phyloP scores from a whole-genome alignment of 1,140 invertebrate species.

The Caligus rogercresseyi region DNA sequence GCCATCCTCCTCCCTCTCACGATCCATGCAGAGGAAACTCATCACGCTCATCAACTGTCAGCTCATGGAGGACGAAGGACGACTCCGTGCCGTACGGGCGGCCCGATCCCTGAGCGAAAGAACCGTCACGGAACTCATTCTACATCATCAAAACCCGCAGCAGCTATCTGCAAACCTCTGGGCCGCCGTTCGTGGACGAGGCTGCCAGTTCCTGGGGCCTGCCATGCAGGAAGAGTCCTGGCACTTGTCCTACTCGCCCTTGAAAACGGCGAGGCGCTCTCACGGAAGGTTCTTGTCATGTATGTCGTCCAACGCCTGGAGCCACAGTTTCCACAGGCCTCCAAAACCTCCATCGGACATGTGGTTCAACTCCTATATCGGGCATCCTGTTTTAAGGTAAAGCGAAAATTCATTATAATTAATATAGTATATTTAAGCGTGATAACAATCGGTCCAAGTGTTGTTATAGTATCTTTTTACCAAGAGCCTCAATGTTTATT shows the following conservation, averaged over 20 bases:
- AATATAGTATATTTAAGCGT: no score
- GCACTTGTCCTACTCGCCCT: conserved; percentile 80
- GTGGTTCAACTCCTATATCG: conserved; percentile 93
- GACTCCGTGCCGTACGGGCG: conserved; percentile 54
- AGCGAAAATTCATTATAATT: conserved; percentile 11
- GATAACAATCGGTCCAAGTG: no score
- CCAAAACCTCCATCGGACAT: conserved; percentile 45
- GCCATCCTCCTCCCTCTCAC: conserved; percentile 43
- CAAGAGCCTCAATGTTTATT: no score
- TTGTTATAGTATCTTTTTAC: no score
- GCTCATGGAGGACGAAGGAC: conserved; percentile 61
- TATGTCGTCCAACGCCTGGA: conserved; percentile 92
- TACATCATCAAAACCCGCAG: conserved; percentile 82
- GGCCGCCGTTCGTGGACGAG: conserved; percentile 85
- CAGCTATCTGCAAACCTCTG: conserved; percentile 82
- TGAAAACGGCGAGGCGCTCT: conserved; percentile 89
- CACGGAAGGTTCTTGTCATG: conserved; percentile 91
- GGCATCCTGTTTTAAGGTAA: conserved; percentile 92
- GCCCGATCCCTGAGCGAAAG: conserved; percentile 80
- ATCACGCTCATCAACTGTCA: conserved; percentile 82
- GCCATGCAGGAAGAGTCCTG: conserved; percentile 64
- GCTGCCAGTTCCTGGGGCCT: conserved; percentile 97
- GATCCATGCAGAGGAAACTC: conserved; percentile 87
- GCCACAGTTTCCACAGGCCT: conserved; percentile 71
- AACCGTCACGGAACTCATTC: conserved; percentile 79